Evolutionary conservation across 2,797 vertebrate genomes (phyloP).

Genomic region (Otolemur crassicaudatus): DNA sequence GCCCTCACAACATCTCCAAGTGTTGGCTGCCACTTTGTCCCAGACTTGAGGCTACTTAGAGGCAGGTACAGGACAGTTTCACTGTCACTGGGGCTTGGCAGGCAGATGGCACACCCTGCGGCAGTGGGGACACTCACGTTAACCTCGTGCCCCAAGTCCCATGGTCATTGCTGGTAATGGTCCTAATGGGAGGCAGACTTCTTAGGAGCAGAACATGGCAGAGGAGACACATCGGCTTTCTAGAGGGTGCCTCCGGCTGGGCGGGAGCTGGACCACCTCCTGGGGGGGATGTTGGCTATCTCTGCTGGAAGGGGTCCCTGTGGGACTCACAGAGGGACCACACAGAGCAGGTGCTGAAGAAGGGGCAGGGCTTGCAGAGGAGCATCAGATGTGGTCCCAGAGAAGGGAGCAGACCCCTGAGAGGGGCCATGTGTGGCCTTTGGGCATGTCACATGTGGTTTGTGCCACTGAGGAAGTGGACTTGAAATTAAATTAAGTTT

Average conservation of each 20-base stretch:
- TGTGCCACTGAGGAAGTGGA: not conserved
- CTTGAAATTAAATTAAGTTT: not conserved
- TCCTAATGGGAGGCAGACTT: not conserved
- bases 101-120: not conserved
- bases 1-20: not conserved
- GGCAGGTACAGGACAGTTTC: not conserved
- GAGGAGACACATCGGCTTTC: not conserved
- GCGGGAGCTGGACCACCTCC: no score
- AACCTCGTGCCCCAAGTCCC: accelerated
- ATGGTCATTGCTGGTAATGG: accelerated
- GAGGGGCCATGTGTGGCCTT: no score
- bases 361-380: not conserved
- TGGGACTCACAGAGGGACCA: not conserved
- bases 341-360: not conserved
- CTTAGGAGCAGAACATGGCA: not conserved
- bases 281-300: not conserved
- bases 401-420: not conserved
- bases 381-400: not conserved
- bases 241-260: not conserved
- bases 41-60: not conserved
- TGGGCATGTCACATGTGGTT: not conserved
- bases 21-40: not conserved
- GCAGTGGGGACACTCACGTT: accelerated
- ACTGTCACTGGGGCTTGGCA: not conserved
- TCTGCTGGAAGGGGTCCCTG: no score